Evolutionary conservation across 2,888 invertebrate genomes (phyloP).

Genomic region (Phorcus lineatus): DNA sequence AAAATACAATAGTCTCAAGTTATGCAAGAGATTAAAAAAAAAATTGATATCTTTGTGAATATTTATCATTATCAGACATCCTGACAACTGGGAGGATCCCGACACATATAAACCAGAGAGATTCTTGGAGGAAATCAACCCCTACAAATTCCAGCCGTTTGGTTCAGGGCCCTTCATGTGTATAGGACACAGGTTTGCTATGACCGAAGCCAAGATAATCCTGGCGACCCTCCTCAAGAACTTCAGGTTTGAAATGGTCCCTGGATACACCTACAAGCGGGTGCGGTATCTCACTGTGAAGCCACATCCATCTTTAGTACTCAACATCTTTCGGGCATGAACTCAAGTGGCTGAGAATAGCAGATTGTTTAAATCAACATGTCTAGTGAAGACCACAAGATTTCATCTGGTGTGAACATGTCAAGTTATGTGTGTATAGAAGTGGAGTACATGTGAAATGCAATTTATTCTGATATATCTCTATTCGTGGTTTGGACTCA

Average conservation of each 20-base stretch:
- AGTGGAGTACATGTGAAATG: too few species aligned
- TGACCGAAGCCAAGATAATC: conserved; percentile 63
- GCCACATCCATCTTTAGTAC: conserved; percentile 56
- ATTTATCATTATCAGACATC: conserved; percentile 46
- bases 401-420: too few species aligned
- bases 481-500: too few species aligned
- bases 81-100: conserved; percentile 61
- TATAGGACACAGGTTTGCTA: conserved; percentile 69
- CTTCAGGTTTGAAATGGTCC: conserved; percentile 54
- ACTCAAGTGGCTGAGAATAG: not conserved
- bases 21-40: too few species aligned
- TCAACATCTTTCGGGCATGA: conserved; percentile 26
- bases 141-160: conserved; percentile 62
- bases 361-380: too few species aligned
- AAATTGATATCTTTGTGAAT: too few species aligned
- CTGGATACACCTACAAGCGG: conserved; percentile 51
- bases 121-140: conserved; percentile 48
- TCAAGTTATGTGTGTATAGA: too few species aligned
- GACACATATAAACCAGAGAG: conserved; percentile 63
- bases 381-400: too few species aligned
- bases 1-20: too few species aligned
- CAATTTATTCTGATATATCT: too few species aligned
- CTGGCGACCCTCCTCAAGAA: conserved; percentile 54
- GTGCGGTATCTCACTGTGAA: conserved; percentile 51
- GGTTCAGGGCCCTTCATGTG: conserved; percentile 68